Evolutionary conservation across 2,797 vertebrate genomes (phyloP).

Genomic region (Clarias fuscus): DNA sequence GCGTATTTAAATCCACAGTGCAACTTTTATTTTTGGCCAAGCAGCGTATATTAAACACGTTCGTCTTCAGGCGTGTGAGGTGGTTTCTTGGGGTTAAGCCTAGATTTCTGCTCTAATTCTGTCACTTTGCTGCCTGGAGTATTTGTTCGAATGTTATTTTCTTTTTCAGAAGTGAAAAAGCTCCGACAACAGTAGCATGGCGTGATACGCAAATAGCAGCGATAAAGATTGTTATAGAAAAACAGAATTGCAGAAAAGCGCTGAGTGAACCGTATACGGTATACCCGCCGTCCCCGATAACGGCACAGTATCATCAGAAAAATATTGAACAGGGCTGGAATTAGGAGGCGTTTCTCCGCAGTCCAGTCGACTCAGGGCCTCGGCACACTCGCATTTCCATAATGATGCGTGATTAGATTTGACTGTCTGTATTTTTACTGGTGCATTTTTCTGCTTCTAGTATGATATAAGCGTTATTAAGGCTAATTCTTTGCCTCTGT

Average conservation of each 20-base stretch:
- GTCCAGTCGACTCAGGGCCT: not conserved
- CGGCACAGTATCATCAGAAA: not conserved
- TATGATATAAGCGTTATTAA: not conserved
- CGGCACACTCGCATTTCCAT: not conserved
- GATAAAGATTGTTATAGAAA: no score
- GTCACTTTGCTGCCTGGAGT: not conserved
- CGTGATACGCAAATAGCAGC: not conserved
- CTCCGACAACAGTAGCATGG: not conserved
- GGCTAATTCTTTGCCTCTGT: not conserved
- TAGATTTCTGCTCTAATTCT: not conserved
- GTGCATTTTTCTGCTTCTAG: not conserved
- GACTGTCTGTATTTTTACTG: not conserved
- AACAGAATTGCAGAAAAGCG: not conserved
- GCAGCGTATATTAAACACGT: not conserved
- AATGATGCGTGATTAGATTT: not conserved
- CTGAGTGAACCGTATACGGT: not conserved
- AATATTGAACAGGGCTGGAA: not conserved
- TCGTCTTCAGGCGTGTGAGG: not conserved
- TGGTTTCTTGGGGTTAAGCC: not conserved
- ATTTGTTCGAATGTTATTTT: not conserved
- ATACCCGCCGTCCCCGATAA: not conserved
- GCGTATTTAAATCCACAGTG: no score
- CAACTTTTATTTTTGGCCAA: no score
- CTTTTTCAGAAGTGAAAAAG: not conserved
- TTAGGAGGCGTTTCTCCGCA: not conserved